Base-by-base conservation (phyloP, 1,140 invertebrate genomes). In the Andricus grossulariae region DNA sequence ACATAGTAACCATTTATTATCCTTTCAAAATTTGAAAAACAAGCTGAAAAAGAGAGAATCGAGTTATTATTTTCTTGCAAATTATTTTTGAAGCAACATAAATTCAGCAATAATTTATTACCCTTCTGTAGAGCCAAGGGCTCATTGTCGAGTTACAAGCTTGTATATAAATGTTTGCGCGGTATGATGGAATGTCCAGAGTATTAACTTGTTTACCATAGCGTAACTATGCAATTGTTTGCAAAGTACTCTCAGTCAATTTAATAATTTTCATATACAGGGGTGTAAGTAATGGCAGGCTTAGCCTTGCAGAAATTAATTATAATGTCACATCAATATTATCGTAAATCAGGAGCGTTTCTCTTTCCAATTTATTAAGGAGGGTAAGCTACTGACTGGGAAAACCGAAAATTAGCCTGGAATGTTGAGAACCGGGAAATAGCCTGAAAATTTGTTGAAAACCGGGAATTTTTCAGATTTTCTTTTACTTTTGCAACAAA, bases 191-290 rank as follows among this genome's bases (percentile, higher is more conserved):
- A 66, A 66, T 66, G 60, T 21, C 25, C 25, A 32, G 60, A 39
- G 60, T 66, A 66, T 66, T 66, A 66, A 66, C 60, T 66, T 66
- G 60, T 66, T 66, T 66, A 66, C 39, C 25, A 66, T 66, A 66
- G 39, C 60, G 60, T 66, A 45, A 66, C 57, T 66, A 66, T 66
- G 32, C 25, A 39, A 16, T 66, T 66, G 60, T 66, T 66, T 39
- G 16, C 60, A 39, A 66, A 66, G 60, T 66, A 39, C 60, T 66
- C 60, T 45, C 60, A 66, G 60, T 66, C 60, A 66, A 66, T 66
- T 39, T 66, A 66, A 32, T 15, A 32, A 66, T 66, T 32, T 66
- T 16, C 45, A 21, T 66, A 4, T 66, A 16, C 60, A 39, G 60
- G 7, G 25, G 32, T 45, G 60, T 66, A 66, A 66, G 15, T 66